Evolutionary conservation across 2,797 vertebrate genomes (phyloP), one percentile per base, ranked within the genome.

Genomic region (Oreochromis mossambicus): DNA sequence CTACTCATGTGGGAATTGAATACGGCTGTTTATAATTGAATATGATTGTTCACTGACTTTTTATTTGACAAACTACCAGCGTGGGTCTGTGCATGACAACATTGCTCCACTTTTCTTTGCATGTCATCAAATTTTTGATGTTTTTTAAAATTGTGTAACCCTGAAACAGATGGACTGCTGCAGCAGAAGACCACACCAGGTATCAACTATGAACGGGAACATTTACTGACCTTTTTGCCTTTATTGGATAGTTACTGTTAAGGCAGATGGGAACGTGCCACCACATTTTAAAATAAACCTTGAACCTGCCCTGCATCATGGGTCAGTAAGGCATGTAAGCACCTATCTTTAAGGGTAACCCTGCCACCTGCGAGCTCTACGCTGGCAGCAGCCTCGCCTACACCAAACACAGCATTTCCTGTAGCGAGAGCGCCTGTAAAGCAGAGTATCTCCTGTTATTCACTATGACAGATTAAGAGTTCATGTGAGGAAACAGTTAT

Each of bases 91-190:
- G 41, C 8, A 48, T 7, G 15, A 26, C 21, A 7, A 46, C 66
- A 4, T 26, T 48, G 24, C 21, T 0, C 14, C 41, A 48, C 41
- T 48, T 73, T 29, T 46, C 14, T 43, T 73, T 17, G 8, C 2
- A 17, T 11, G 4, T 48, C 41, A 73, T 10, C 13, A 15, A 43
- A 70, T 70, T 43, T 70, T 43, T 15, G 5, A 68, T 10, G 36
- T 6, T 21, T 68, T 68, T 26, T 11, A 0, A 1, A 26, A 68
- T 68, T 41, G 21, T 43, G 21, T 1, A 63, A 7, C 4, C 17
- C 32, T 63, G 10, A 11, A n/a, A 32, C 29, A 61, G 29, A 19
- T 1, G 6, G 17, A n/a, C 56, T 61, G 17, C 56, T 34, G 32
- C 32, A 61, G 17, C 58, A 63, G 32, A 63, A 38, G 10, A 36